Evolutionary conservation across 1,140 invertebrate species (phyloP), one percentile per base, ranked within the genome.

Genomic region (Ladona fulva): DNA sequence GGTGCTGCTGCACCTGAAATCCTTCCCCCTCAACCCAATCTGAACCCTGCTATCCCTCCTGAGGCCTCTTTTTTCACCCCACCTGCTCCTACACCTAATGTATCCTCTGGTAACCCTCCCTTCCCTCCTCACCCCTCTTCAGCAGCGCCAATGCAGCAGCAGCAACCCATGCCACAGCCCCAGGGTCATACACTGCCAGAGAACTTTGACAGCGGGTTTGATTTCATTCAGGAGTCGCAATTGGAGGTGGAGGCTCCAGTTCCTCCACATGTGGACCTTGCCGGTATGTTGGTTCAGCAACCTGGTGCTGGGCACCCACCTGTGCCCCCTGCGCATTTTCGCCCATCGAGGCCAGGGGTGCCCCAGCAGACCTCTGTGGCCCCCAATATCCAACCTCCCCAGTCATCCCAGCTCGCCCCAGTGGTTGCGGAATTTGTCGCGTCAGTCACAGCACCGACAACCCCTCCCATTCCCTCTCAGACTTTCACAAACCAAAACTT

Each of bases 401-500:
- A 0, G 88, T 87, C 66, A 88, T 86, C 3, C 83, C 89, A 76
- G 42, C 87, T 88, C 78, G 52, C 52, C 52, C 52, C 52, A 16
- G 52, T 66, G 52, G 52, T 66, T 66, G 52, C 52, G 5, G 52
- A 66, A 22, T 66, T 66, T 66, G 52, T 66, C 16, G 52, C 52
- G n/a, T 66, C 52, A 22, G 52, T 88, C 84, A 87, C 87, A 81
- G 83, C 86, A 12, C 84, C 88, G 11, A 87, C 88, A 1, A 88
- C 88, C 22, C 86, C 85, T 74, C 87, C 90, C 25, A 93, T 93
- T 81, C 91, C 91, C 12, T 89, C 91, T 8, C 91, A 93, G 83
- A 93, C 92, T 29, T 94, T 92, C 81, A 94, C 92, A 37, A 94
- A 94, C 85, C 92, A 93, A 81, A 91, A 89, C 78, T 93, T 90